Evolutionary conservation across 1,140 invertebrate species (phyloP).

Genomic region (Drosophila ogumai): DNA sequence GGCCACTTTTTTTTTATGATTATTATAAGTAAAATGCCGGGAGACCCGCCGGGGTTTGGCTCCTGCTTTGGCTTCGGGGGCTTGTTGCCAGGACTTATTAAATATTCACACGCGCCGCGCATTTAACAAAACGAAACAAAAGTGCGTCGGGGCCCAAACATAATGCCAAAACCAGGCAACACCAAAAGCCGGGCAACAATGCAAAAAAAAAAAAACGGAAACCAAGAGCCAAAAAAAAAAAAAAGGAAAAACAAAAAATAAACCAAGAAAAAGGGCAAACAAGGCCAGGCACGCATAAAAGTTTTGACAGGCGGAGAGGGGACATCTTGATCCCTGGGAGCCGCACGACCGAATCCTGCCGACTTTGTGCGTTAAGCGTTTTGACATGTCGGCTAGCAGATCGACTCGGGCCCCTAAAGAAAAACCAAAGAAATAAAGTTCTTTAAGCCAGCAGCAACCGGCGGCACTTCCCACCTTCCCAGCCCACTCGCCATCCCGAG

Average conservation of each 20-base stretch:
- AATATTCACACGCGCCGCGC: slow-evolving; percentile 83
- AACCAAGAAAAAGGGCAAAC: slow-evolving; percentile 63
- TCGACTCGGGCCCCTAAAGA: slow-evolving; percentile 38
- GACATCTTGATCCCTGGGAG: slow-evolving; percentile 67
- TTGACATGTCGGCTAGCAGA: slow-evolving; percentile 74
- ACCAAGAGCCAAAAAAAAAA: slow-evolving; percentile 22
- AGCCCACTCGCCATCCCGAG: background rate
- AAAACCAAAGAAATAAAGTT: slow-evolving; percentile 65
- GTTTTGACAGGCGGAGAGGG: slow-evolving; percentile 67
- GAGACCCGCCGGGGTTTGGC: slow-evolving; percentile 33
- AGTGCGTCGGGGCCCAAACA: slow-evolving; percentile 46
- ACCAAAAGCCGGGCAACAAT: slow-evolving; percentile 28
- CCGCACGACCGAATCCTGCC: slow-evolving; percentile 71
- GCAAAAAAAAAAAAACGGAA: slow-evolving; percentile 12
- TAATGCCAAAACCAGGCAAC: slow-evolving; percentile 58
- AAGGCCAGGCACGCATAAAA: slow-evolving; percentile 79
- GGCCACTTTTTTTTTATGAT: slow-evolving; percentile 77
- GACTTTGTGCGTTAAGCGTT: slow-evolving; percentile 73
- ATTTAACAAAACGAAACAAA: slow-evolving; percentile 79
- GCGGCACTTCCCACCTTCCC: slow-evolving; percentile 5
- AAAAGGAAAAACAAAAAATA: slow-evolving; percentile 23
- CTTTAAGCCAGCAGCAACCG: slow-evolving; percentile 55
- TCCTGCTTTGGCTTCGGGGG: slow-evolving; percentile 10
- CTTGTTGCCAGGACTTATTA: slow-evolving; percentile 72
- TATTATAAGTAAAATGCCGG: slow-evolving; percentile 76